Evolutionary conservation across 1,140 invertebrate genomes (phyloP).

Genomic region (Eumeta japonica): DNA sequence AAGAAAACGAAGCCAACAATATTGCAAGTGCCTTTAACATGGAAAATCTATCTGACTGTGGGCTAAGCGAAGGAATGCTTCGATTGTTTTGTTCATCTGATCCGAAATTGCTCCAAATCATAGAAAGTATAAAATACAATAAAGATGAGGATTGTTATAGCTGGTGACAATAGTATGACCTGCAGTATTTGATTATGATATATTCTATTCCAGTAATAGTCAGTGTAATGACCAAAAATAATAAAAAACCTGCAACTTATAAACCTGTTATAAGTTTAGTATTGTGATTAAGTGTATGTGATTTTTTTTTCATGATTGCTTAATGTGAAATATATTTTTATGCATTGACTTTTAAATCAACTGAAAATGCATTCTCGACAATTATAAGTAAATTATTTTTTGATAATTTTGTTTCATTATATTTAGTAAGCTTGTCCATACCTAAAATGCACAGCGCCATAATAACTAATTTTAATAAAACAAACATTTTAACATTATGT

Average conservation of each 20-base stretch:
- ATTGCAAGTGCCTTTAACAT: conserved; percentile 68
- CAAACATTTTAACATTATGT: no score
- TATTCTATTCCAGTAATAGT: neutral
- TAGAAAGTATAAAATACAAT: conserved; percentile 70
- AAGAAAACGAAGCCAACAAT: conserved; percentile 51
- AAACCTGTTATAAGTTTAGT: no score
- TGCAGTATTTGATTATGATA: neutral
- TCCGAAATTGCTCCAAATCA: conserved; percentile 52
- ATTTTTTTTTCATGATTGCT: neutral
- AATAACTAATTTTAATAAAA: no score
- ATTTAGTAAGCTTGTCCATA: no score
- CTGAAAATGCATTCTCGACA: no score
- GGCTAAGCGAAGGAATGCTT: conserved; percentile 64
- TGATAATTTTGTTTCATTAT: no score
- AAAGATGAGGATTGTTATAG: conserved; percentile 64
- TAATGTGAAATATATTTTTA: neutral
- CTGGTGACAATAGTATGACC: conserved; percentile 56
- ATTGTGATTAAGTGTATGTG: no score
- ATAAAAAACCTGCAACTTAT: neutral
- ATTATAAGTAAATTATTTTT: no score
- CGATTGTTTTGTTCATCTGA: conserved; percentile 64
- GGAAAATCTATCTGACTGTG: conserved; percentile 83
- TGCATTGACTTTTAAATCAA: no score
- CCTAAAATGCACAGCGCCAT: no score
- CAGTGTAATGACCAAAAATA: neutral